Evolutionary conservation across 1,140 invertebrate species (phyloP).

Genomic region (Leptinotarsa lineolata): DNA sequence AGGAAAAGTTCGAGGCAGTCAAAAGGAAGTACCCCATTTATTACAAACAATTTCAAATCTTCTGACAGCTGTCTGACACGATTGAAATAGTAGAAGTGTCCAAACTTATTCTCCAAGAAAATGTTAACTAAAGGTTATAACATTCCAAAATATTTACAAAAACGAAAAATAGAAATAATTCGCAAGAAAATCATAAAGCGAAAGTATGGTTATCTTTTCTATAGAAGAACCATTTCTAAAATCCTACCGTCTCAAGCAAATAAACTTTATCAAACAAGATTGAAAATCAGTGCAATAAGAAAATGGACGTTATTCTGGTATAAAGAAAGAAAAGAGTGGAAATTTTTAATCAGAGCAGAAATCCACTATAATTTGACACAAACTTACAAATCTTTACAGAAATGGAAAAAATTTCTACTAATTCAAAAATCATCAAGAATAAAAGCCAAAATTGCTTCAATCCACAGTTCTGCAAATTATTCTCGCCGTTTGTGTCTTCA

Average conservation of each 20-base stretch:
- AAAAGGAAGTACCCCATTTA: too few relatives aligned
- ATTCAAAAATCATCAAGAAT: background rate
- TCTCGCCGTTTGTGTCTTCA: background rate
- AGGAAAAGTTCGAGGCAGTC: too few relatives aligned
- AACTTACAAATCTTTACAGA: slow-evolving; percentile 13
- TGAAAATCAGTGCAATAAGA: slow-evolving; percentile 11
- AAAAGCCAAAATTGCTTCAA: slow-evolving; percentile 19
- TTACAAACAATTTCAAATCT: too few relatives aligned
- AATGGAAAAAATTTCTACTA: slow-evolving; percentile 12
- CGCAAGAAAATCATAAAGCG: slow-evolving; percentile 27
- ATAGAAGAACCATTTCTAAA: slow-evolving; percentile 28
- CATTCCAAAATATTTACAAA: slow-evolving; percentile 31
- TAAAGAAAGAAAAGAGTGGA: slow-evolving; percentile 27
- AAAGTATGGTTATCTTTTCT: slow-evolving; percentile 30
- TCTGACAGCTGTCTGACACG: too few relatives aligned
- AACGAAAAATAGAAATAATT: slow-evolving; percentile 29
- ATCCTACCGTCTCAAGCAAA: slow-evolving; percentile 27
- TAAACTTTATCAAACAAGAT: slow-evolving; percentile 1
- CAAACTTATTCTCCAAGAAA: too few relatives aligned
- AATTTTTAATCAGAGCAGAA: slow-evolving; percentile 23
- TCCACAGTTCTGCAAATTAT: slow-evolving; percentile 16
- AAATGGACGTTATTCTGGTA: slow-evolving; percentile 27
- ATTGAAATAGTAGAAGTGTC: too few relatives aligned
- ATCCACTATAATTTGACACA: slow-evolving; percentile 26
- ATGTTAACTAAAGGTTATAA: slow-evolving; percentile 24